Evolutionary conservation across 2,888 invertebrate genomes (phyloP).

Genomic region (Campoplex nolae): DNA sequence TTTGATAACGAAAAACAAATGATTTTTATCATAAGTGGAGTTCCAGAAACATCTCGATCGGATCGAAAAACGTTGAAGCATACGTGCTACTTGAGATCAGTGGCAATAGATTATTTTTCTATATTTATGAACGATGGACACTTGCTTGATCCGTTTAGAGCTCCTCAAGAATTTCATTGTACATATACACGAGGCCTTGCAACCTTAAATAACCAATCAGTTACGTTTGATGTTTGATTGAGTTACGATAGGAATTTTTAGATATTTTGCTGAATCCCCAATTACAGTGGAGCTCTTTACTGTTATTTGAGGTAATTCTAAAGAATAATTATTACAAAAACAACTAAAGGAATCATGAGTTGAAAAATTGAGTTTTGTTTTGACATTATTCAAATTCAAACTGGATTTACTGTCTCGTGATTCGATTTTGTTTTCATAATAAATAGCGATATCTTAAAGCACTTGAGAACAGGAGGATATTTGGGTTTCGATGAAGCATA

Average conservation of each 20-base stretch:
- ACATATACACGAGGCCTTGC: background rate
- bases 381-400: too few relatives aligned
- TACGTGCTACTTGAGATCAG: background rate
- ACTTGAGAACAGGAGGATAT: too few relatives aligned
- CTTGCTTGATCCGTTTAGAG: conserved; percentile 40
- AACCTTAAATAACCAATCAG: background rate
- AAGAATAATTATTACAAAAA: too few relatives aligned
- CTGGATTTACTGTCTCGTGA: too few relatives aligned
- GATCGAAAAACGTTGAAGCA: background rate
- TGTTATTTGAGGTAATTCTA: too few relatives aligned
- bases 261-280: too few relatives aligned
- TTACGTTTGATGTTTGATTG: background rate
- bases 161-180: conserved; percentile 3
- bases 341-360: too few relatives aligned
- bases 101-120: conserved; percentile 42
- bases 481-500: too few relatives aligned
- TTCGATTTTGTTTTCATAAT: too few relatives aligned
- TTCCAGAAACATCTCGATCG: background rate
- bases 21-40: background rate
- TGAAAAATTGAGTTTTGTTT: too few relatives aligned
- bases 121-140: conserved; percentile 34
- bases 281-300: too few relatives aligned
- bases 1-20: background rate
- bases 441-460: too few relatives aligned
- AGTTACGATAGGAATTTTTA: background rate